Conservation (phyloP, 2,797 vertebrate species). For the Sylvia borin region DNA sequence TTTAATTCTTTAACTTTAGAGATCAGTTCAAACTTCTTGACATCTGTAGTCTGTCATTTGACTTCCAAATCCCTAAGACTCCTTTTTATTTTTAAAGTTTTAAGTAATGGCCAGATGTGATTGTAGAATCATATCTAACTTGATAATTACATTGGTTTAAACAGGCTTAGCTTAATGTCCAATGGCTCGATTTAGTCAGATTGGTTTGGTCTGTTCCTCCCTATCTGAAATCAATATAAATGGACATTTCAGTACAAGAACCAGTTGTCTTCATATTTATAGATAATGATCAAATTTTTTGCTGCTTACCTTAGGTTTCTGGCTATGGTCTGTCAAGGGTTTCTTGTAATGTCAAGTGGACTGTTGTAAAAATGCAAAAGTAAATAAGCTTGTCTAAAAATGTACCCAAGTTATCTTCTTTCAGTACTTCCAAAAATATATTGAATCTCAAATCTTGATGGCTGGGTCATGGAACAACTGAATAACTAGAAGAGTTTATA, state of each 20-base stretch:
- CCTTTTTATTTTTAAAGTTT: neutral
- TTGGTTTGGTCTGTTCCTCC: neutral
- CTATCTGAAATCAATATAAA: neutral
- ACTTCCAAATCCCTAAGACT: neutral
- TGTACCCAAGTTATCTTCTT: neutral
- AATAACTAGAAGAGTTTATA: neutral
- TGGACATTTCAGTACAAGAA: neutral
- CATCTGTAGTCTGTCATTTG: neutral
- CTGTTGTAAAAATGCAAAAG: neutral
- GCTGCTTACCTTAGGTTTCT: constrained; percentile 6
- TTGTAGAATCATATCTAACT: neutral
- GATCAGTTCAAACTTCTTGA: neutral
- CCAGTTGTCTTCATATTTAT: neutral
- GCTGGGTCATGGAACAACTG: constrained; percentile 4
- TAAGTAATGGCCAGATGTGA: neutral
- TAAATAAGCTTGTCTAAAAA: constrained; percentile 39
- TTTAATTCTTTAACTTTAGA: neutral
- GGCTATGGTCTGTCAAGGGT: neutral
- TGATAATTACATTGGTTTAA: neutral
- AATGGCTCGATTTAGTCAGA: neutral
- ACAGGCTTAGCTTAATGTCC: neutral
- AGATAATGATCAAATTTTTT: neutral
- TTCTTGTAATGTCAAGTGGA: neutral
- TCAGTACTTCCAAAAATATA: constrained; percentile 25
- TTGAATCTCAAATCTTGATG: constrained; percentile 14